Evolutionary conservation across 2,113 vertebrate genomes (phyloP).

Genomic region (Ifrita kowaldi): DNA sequence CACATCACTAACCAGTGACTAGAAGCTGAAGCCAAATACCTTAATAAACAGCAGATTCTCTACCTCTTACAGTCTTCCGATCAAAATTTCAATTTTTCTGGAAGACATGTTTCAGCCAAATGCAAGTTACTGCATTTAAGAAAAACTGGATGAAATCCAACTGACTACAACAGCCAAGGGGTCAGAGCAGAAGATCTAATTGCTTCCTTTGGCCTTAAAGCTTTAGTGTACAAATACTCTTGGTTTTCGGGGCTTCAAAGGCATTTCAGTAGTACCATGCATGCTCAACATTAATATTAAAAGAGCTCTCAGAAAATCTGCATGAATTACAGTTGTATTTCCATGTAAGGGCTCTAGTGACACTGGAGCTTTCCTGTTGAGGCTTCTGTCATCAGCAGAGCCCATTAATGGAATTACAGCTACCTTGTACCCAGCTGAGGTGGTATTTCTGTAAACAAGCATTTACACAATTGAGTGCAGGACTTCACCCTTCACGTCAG

Average conservation of each 20-base stretch:
- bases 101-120: neutral
- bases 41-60: slow-evolving; percentile 17
- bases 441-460: neutral
- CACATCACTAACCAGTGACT: neutral
- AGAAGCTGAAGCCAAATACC: slow-evolving; percentile 1
- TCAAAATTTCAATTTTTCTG: neutral
- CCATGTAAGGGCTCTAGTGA: neutral
- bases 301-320: neutral
- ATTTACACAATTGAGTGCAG: neutral
- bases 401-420: slow-evolving; percentile 27
- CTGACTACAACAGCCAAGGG: neutral
- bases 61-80: neutral
- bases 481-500: neutral
- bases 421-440: neutral
- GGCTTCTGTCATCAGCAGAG: slow-evolving; percentile 11
- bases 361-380: slow-evolving; percentile 18
- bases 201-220: slow-evolving; percentile 10
- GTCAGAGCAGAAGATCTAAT: slow-evolving; percentile 19
- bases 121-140: neutral
- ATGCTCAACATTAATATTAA: slow-evolving; percentile 1
- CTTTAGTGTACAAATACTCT: neutral
- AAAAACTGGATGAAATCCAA: slow-evolving; percentile 21
- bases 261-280: neutral
- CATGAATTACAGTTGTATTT: neutral
- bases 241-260: neutral